Base-by-base conservation (phyloP, 2,113 vertebrate genomes). In the Dendropsophus ebraccatus region DNA sequence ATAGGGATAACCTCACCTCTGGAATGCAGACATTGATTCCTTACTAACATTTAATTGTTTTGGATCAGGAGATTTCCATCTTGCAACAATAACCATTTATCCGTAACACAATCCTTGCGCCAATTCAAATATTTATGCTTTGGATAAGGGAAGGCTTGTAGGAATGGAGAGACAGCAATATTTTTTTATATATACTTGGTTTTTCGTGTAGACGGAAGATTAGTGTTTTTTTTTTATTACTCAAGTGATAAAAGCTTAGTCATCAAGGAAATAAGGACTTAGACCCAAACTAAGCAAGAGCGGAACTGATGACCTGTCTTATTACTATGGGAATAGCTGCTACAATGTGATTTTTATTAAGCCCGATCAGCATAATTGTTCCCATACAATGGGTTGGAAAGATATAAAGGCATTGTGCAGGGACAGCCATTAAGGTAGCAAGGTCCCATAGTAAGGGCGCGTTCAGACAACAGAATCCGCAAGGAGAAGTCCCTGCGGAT, bases 31-130 rank as follows among this genome's bases (percentile, higher is more conserved):
- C 80, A 82, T 23, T 21, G 62, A 82, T 82, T 69, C 60, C 30
- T 52, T 30, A 52, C 4, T 52, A 69, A 69, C 41, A 82, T 82
- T 82, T 69, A 69, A 82, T 82, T 69, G 80, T 69, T 69, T 50
- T 82, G 80, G 80, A 82, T 69, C 52, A 82, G 62, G 45, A 69
- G 80, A 69, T 82, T 82, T 82, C 62, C 45, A 82, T 69, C 37
- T 82, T 52, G 28, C 60, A 82, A 69, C 62, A 82, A 82, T 69
- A 82, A 49, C 62, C 80, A 82, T 82, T 82, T 82, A 41, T 70
- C 80, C 28, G 41, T 52, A n/a, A 82, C 62, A 82, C 28, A 19
- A 50, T 82, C 45, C 80, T 5, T 14, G 19, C 17, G 80, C 80
- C 80, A 82, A 69, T 23, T 21, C 17, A 82, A 82, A 69, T 82